Evolutionary conservation across 2,888 invertebrate genomes (phyloP).

Genomic region (Stictocephala bisonia): DNA sequence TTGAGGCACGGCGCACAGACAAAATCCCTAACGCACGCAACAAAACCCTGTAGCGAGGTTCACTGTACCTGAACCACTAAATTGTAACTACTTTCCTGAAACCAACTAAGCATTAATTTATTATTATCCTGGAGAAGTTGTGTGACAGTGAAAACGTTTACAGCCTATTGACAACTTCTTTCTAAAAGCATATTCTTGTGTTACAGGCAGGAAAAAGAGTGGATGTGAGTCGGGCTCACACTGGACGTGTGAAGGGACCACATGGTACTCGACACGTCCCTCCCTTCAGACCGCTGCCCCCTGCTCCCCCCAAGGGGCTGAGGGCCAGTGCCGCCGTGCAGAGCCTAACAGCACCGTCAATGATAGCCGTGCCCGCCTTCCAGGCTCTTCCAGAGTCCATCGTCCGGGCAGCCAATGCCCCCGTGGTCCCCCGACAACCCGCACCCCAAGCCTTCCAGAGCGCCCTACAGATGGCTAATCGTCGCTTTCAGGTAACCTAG

Average conservation of each 20-base stretch:
- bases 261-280: slow-evolving; percentile 70
- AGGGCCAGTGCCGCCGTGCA: slow-evolving; percentile 58
- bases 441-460: slow-evolving; percentile 65
- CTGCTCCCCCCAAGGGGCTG: slow-evolving; percentile 34
- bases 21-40: too few relatives aligned
- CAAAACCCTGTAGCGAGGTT: too few relatives aligned
- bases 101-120: too few relatives aligned
- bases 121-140: too few relatives aligned
- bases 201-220: slow-evolving; percentile 18
- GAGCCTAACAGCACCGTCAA: slow-evolving; percentile 60
- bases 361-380: slow-evolving; percentile 63
- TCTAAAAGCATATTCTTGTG: neutral
- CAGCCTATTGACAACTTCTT: too few relatives aligned
- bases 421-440: slow-evolving; percentile 60
- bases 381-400: slow-evolving; percentile 69
- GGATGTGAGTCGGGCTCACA: slow-evolving; percentile 63
- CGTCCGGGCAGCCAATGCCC: slow-evolving; percentile 68
- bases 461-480: slow-evolving; percentile 63
- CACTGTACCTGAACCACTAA: too few relatives aligned
- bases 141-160: neutral
- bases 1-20: too few relatives aligned
- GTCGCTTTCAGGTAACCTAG: slow-evolving; percentile 59
- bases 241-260: slow-evolving; percentile 41
- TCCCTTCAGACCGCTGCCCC: slow-evolving; percentile 77
- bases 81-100: too few relatives aligned